phyloP scores from a whole-genome alignment of 2,113 vertebrate species.

The Semnornis frantzii region DNA sequence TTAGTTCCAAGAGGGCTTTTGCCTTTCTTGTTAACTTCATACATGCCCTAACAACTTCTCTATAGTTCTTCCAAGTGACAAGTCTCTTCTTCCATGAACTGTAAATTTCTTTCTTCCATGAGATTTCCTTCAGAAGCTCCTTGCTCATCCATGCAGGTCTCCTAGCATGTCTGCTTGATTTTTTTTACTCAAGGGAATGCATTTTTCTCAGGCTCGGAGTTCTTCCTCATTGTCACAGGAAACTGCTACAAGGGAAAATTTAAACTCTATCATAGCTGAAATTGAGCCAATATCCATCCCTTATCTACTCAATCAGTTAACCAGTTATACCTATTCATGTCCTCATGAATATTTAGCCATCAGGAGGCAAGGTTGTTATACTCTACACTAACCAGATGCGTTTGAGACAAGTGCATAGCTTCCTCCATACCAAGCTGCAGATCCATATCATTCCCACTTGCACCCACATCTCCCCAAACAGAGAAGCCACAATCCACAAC shows the following conservation, averaged over 20 bases:
- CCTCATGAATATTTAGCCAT: neutral
- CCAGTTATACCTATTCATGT: neutral
- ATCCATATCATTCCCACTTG: neutral
- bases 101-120: no score
- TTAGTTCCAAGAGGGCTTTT: no score
- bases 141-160: no score
- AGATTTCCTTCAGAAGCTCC: no score
- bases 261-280: neutral
- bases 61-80: no score
- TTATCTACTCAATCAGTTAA: neutral
- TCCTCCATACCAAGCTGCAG: neutral
- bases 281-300: neutral
- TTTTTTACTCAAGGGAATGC: no score
- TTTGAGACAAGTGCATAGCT: neutral
- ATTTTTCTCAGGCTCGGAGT: no score
- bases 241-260: neutral
- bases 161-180: no score
- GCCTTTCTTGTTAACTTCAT: no score
- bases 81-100: no score
- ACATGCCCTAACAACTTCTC: no score
- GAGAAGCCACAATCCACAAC: neutral
- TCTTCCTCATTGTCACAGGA: neutral
- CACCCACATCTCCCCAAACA: neutral
- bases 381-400: neutral
- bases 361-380: neutral